Conservation (phyloP, 2,888 invertebrate species). For the Trilocha varians region DNA sequence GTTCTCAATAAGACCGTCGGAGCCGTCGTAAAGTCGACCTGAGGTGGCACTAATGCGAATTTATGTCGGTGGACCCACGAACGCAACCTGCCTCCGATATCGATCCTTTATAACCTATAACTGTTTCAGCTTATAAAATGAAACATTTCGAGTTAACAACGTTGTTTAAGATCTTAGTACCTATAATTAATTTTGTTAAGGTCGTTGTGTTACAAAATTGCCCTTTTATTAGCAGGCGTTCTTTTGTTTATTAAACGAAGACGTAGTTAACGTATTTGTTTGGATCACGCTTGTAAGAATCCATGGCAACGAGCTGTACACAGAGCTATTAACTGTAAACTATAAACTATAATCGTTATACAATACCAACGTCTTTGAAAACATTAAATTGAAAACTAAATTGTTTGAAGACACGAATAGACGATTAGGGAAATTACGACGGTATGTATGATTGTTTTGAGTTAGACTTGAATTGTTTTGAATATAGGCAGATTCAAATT, state of each 20-base stretch:
- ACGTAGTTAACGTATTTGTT: too few relatives aligned
- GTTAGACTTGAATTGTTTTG: too few relatives aligned
- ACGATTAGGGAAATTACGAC: too few relatives aligned
- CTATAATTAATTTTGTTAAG: background rate
- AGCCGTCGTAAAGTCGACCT: constrained; percentile 67
- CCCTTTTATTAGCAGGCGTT: background rate
- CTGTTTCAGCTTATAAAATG: constrained; percentile 61
- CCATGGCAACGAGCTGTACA: too few relatives aligned
- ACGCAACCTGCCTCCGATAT: constrained; percentile 41
- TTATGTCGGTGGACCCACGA: constrained; percentile 62
- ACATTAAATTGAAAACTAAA: background rate
- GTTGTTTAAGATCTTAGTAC: background rate
- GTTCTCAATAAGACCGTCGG: constrained; percentile 54
- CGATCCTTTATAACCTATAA: constrained; percentile 57
- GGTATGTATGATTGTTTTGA: too few relatives aligned
- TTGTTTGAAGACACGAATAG: background rate
- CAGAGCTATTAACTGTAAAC: too few relatives aligned
- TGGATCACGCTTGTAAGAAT: too few relatives aligned
- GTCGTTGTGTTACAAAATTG: background rate
- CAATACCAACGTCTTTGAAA: background rate
- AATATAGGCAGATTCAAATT: too few relatives aligned
- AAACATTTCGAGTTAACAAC: constrained; percentile 34
- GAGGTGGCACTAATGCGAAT: constrained; percentile 70
- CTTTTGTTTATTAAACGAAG: background rate
- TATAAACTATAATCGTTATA: background rate